Evolutionary conservation across 37 sponge, comb jelly and placozoan genomes (phyloP).

Genomic region (Lycopodina hypogea): DNA sequence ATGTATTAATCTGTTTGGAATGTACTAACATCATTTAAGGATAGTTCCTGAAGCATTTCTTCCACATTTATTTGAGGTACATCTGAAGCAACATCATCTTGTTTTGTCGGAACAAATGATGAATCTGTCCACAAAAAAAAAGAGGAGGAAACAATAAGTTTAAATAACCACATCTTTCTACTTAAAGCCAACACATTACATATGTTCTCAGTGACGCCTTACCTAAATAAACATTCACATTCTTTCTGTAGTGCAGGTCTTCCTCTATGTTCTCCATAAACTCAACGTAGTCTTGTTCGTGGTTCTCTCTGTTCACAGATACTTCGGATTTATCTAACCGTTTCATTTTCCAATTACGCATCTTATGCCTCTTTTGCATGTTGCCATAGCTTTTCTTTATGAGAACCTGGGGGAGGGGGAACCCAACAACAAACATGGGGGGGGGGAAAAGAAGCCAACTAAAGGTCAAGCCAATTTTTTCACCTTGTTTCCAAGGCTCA

Average conservation of each 20-base stretch:
- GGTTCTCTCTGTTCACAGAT: constrained; percentile 10
- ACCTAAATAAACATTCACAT: constrained; percentile 88
- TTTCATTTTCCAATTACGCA: constrained; percentile 90
- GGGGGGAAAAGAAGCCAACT: neutral
- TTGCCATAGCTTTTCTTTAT: constrained; percentile 96
- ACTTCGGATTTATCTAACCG: constrained; percentile 58
- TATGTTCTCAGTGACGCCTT: neutral
- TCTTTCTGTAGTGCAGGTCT: constrained; percentile 61
- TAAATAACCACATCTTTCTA: neutral
- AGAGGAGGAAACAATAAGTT: neutral
- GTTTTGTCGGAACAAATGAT: neutral
- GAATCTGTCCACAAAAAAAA: constrained; percentile 1
- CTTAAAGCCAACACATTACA: too few relatives aligned
- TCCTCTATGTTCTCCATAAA: constrained; percentile 94
- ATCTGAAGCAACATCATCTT: constrained; percentile 23
- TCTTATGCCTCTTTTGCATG: constrained; percentile 67
- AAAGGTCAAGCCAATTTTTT: neutral
- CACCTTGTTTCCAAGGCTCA: neutral
- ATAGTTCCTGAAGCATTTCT: constrained; percentile 88
- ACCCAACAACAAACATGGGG: neutral
- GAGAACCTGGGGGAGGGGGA: constrained; percentile 49
- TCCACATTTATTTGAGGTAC: constrained; percentile 83
- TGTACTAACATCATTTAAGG: constrained; percentile 19
- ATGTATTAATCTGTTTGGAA: too few relatives aligned
- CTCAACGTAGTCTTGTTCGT: constrained; percentile 72